These are phyloP conservation scores for Pempheris klunzingeri DNA, from an alignment of 2,797 vertebrate genomes.

Conservation along the genomic window DNA sequence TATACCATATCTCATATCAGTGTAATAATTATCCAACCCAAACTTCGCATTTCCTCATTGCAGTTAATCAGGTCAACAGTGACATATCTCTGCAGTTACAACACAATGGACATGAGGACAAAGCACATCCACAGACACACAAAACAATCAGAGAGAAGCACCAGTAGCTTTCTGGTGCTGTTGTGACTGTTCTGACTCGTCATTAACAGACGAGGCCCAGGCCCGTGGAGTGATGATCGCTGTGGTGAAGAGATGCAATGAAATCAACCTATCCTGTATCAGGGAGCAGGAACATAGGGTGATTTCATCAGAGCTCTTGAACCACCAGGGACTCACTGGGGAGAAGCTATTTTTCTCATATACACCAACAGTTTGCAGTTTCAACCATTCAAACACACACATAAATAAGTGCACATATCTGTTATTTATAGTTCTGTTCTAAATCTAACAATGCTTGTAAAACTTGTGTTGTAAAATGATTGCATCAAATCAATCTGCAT, in stretches of 20 bases:
- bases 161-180: not conserved
- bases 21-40: conserved; percentile 24
- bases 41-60: not conserved
- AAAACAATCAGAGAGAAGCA: conserved; percentile 4
- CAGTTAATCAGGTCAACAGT: conserved; percentile 5
- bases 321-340: conserved; percentile 62
- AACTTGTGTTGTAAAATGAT: no score
- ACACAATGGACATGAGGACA: not conserved
- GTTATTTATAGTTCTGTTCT: no score
- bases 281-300: conserved; percentile 86
- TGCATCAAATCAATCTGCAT: no score
- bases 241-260: conserved; percentile 84
- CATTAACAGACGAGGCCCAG: not conserved
- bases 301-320: conserved; percentile 90
- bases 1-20: not conserved
- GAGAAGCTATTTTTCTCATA: not conserved
- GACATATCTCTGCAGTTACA: not conserved
- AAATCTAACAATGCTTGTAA: no score
- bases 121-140: not conserved
- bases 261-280: conserved; percentile 92
- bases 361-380: not conserved
- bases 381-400: not conserved
- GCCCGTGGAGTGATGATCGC: not conserved
- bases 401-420: no score
- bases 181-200: not conserved